A percentile compares a stretch with the other conserved stretches of the same genome.
Evolutionary conservation across 2,113 vertebrate genomes (phyloP).

Genomic region (Aptenodytes patagonicus): DNA sequence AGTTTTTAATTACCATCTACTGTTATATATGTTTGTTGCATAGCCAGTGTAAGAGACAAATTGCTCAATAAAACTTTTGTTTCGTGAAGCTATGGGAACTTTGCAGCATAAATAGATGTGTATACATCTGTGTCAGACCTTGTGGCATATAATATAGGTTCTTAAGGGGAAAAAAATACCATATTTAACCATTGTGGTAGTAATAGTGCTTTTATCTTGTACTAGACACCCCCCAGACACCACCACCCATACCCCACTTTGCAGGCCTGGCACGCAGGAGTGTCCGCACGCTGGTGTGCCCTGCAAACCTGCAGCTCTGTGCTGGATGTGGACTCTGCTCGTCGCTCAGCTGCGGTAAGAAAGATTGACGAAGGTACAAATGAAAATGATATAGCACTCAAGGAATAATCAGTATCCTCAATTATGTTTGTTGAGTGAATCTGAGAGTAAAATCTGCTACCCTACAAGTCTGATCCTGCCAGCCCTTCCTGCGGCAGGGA

Average conservation of each 20-base stretch:
- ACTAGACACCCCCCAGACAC: background rate
- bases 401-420: background rate
- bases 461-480: background rate
- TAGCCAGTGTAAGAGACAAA: background rate
- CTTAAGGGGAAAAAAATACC: background rate
- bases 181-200: background rate
- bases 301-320: background rate
- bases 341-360: accelerated
- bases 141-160: background rate
- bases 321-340: background rate
- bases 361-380: background rate
- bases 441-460: background rate
- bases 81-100: background rate
- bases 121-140: background rate
- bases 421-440: background rate
- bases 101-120: background rate
- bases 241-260: accelerated
- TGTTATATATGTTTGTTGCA: background rate
- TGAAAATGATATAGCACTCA: background rate
- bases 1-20: background rate
- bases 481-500: accelerated
- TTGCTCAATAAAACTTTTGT: background rate
- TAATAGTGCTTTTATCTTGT: background rate
- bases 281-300: accelerated
- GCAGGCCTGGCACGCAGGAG: background rate